Evolutionary conservation across 2,888 invertebrate species (phyloP).

Genomic region (Archips xylosteana): DNA sequence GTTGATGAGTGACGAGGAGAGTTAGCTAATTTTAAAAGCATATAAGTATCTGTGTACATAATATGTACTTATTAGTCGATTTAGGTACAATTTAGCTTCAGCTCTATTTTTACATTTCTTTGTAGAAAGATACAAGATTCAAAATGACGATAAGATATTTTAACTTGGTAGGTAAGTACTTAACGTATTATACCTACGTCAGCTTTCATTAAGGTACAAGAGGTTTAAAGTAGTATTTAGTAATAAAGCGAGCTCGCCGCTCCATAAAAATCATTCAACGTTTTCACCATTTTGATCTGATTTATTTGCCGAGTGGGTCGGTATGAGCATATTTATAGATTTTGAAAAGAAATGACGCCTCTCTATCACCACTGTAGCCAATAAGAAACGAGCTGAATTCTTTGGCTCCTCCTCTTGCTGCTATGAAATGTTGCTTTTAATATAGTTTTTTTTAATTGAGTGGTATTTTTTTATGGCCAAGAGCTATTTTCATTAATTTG

Average conservation of each 20-base stretch:
- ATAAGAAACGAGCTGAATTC: conserved; percentile 43
- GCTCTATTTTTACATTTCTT: too few species aligned
- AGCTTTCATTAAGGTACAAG: too few species aligned
- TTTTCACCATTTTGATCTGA: conserved; percentile 6
- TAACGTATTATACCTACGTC: too few species aligned
- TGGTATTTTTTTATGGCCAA: background rate
- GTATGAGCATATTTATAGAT: conserved; percentile 6
- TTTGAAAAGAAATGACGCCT: conserved; percentile 40
- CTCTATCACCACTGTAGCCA: conserved; percentile 43
- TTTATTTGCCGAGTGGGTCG: conserved; percentile 23
- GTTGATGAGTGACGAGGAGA: too few species aligned
- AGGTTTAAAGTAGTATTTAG: background rate
- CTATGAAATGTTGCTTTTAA: background rate
- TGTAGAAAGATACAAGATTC: too few species aligned
- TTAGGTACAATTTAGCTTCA: too few species aligned
- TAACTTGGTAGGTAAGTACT: too few species aligned
- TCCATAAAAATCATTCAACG: background rate
- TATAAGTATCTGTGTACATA: too few species aligned
- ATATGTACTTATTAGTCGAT: too few species aligned
- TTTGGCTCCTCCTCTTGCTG: conserved; percentile 52
- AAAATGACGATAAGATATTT: too few species aligned
- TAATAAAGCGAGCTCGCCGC: background rate
- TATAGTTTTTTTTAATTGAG: background rate
- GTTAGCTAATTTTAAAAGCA: too few species aligned
- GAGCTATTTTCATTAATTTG: background rate